These are phyloP conservation scores for Ammodramus savannarum DNA, from an alignment of 2,113 vertebrate genomes.

Conservation along the genomic window DNA sequence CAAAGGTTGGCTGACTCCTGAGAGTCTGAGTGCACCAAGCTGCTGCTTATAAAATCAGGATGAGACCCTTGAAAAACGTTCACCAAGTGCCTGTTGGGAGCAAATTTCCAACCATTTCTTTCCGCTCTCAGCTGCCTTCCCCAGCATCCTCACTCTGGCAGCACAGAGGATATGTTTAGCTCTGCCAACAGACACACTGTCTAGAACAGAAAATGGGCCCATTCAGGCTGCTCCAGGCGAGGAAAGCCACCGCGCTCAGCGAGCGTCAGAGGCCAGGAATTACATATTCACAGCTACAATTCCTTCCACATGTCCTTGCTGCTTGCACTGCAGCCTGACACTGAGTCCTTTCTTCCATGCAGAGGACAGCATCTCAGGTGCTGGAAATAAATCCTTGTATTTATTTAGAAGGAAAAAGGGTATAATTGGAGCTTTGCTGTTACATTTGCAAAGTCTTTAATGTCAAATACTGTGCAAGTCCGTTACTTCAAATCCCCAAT, in stretches of 20 bases:
- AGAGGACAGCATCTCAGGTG: not conserved
- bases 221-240: constrained; percentile 27
- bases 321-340: not conserved
- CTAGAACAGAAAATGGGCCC: constrained; percentile 24
- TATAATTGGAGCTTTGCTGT: not conserved
- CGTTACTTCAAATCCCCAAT: not conserved
- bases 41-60: not conserved
- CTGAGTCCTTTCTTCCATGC: not conserved
- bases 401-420: constrained; percentile 5
- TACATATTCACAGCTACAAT: not conserved
- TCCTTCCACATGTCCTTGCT: constrained; percentile 38
- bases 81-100: not conserved
- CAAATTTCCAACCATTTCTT: not conserved
- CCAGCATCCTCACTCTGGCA: not conserved
- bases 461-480: not conserved
- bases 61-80: not conserved
- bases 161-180: constrained; percentile 3
- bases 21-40: not conserved
- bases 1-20: not conserved
- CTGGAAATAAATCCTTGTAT: not conserved
- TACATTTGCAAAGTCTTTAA: not conserved
- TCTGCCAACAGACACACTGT: constrained; percentile 46
- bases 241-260: not conserved
- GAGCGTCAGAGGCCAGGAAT: constrained; percentile 3
- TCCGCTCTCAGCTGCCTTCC: not conserved